These are phyloP conservation scores for Athetis lepigone DNA, from an alignment of 2,888 invertebrate species.

Conservation along the genomic window DNA sequence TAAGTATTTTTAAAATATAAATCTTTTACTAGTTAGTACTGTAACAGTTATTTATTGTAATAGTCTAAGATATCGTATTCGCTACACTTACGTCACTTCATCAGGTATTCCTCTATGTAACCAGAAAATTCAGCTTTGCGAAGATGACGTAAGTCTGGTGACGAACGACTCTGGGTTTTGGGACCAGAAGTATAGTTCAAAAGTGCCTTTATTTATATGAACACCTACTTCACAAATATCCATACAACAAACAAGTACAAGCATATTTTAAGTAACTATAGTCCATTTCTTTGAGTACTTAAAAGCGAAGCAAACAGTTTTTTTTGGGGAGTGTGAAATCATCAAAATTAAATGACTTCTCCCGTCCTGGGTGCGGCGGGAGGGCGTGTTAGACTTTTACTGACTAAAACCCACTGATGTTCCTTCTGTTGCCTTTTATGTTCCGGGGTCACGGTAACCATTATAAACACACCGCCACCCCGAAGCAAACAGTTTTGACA, in stretches of 20 bases:
- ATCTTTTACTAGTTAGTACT: conserved; percentile 43
- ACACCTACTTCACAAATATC: conserved; percentile 23
- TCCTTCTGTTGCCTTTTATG: too few species aligned
- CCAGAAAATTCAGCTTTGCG: not conserved
- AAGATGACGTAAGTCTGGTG: not conserved
- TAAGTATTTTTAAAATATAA: conserved; percentile 46
- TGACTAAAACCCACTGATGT: too few species aligned
- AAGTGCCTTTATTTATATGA: conserved; percentile 51
- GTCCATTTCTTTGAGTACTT: too few species aligned
- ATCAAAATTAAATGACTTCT: too few species aligned
- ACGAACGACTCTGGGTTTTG: not conserved
- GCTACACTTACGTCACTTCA: not conserved
- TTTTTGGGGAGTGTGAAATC: too few species aligned
- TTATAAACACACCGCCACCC: too few species aligned
- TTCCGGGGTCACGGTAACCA: too few species aligned
- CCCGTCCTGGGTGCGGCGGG: too few species aligned
- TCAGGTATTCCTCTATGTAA: not conserved
- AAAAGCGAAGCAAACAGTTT: too few species aligned
- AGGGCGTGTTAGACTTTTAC: too few species aligned
- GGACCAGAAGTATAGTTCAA: conserved; percentile 19
- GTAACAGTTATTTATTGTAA: conserved; percentile 34
- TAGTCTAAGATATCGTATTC: not conserved
- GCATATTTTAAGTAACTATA: conserved; percentile 50
- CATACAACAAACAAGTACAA: conserved; percentile 57
- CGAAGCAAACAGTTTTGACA: too few species aligned